A percentile compares a stretch with the other conserved stretches of the same genome.
These are phyloP conservation scores for Tetragnatha versicolor DNA, from an alignment of 1,140 invertebrate species.

Conservation along the genomic window DNA sequence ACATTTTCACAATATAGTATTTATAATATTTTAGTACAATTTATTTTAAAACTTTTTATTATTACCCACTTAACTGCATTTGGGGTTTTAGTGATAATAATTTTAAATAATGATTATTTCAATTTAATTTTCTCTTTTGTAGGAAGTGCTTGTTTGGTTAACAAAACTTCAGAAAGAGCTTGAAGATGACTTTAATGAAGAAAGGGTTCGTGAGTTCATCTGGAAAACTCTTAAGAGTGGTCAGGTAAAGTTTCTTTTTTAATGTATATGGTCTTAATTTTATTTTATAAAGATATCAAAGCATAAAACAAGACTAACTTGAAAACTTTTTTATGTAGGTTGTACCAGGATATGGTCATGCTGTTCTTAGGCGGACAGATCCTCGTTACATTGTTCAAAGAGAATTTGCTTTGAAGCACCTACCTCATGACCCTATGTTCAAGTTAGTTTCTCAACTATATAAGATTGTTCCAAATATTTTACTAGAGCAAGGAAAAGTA, in stretches of 20 bases:
- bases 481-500: constrained; percentile 93
- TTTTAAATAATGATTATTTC: neutral
- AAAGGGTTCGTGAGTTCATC: constrained; percentile 90
- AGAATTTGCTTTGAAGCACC: constrained; percentile 92
- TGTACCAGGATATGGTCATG: constrained; percentile 96
- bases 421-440: constrained; percentile 91
- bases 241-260: constrained; percentile 67
- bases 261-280: neutral
- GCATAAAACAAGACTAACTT: neutral
- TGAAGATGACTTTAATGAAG: constrained; percentile 81
- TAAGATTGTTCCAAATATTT: constrained; percentile 91
- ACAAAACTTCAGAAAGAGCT: constrained; percentile 81
- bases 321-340: constrained; percentile 68
- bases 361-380: constrained; percentile 95
- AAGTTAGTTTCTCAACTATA: constrained; percentile 92
- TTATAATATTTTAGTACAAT: too few species aligned
- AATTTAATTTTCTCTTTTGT: constrained; percentile 8
- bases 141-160: constrained; percentile 80
- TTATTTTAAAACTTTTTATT: neutral
- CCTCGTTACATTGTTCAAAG: constrained; percentile 93
- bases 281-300: neutral
- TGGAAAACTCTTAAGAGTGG: constrained; percentile 94
- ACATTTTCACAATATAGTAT: too few species aligned
- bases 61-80: neutral
- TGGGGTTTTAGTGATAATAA: neutral